Conservation (phyloP, 1,140 invertebrate genomes). For the Rhagoletis zephyria region DNA sequence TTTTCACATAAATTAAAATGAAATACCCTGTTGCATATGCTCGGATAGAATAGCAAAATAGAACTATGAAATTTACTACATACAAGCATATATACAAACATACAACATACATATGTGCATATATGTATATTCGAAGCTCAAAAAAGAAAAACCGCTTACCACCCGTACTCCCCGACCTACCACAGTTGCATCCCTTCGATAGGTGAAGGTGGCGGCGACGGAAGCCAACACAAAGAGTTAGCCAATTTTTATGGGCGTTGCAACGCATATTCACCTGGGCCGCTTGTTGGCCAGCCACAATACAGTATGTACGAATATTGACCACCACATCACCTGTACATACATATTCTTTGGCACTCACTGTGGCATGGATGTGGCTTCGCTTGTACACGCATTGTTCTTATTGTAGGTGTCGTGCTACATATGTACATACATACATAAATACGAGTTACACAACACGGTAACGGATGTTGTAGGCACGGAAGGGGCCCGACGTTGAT, state of each 20-base stretch:
- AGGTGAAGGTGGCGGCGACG: background rate
- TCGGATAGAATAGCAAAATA: conserved; percentile 11
- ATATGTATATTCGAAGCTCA: background rate
- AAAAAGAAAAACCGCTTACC: background rate
- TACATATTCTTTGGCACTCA: background rate
- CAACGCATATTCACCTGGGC: conserved; percentile 21
- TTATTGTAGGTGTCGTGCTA: background rate
- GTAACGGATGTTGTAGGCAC: conserved; percentile 1
- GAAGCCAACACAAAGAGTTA: background rate
- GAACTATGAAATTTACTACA: background rate
- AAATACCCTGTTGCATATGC: background rate
- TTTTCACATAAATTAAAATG: conserved; percentile 38
- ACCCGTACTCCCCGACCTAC: background rate
- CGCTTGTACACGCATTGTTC: background rate
- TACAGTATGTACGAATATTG: background rate
- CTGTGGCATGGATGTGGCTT: background rate
- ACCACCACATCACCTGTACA: background rate
- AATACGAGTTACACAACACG: background rate
- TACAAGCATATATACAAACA: background rate
- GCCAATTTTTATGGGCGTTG: conserved; percentile 41
- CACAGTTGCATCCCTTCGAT: background rate
- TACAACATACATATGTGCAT: background rate
- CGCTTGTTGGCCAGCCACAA: conserved; percentile 17
- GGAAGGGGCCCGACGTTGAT: conserved; percentile 16
- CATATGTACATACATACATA: background rate